Percentiles rank a stretch among this genome's conserved stretches.
Evolutionary conservation across 30 jellyfish, hydroid and myxozoan genomes (phyloP).

Genomic region (Aurelia sp.): DNA sequence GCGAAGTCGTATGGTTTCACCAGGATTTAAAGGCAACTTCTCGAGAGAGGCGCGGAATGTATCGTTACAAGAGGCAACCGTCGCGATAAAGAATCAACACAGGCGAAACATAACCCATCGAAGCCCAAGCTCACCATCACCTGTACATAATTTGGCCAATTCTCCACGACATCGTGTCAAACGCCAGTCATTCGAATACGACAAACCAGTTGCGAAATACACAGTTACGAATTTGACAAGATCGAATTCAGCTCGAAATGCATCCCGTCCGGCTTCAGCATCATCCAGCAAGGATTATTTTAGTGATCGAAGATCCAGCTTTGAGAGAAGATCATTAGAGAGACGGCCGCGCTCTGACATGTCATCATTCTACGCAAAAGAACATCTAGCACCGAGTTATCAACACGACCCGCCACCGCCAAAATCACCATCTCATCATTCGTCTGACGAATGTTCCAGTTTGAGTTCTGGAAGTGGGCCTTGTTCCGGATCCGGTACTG

Average conservation of each 20-base stretch:
- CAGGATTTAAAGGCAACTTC: slow-evolving; percentile 54
- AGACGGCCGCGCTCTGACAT: slow-evolving; percentile 63
- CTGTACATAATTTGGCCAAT: slow-evolving; percentile 46
- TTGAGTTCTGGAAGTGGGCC: slow-evolving; percentile 65
- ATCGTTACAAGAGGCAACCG: slow-evolving; percentile 71
- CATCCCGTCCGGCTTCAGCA: slow-evolving; percentile 42
- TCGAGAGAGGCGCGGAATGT: slow-evolving; percentile 77
- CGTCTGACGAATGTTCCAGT: slow-evolving; percentile 77
- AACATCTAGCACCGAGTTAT: slow-evolving; percentile 20
- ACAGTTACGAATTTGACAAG: slow-evolving; percentile 25
- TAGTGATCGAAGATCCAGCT: slow-evolving; percentile 48
- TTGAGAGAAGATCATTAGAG: slow-evolving; percentile 58
- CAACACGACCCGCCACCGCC: slow-evolving; percentile 47
- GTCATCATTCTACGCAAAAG: slow-evolving; percentile 32
- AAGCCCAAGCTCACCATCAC: slow-evolving; percentile 43
- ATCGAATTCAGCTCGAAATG: slow-evolving; percentile 56
- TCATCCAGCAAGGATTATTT: slow-evolving; percentile 26
- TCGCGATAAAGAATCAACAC: slow-evolving; percentile 57
- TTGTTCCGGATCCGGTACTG: slow-evolving; percentile 64
- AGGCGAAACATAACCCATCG: slow-evolving; percentile 24
- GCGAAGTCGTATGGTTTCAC: slow-evolving; percentile 64
- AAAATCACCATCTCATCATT: slow-evolving; percentile 41
- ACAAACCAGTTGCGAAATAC: slow-evolving; percentile 52
- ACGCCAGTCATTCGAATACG: slow-evolving; percentile 30
- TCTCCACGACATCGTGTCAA: slow-evolving; percentile 50